Evolutionary conservation across 92 coral and sea anemone species (phyloP).

Genomic region (Umimayanthus kanabou): DNA sequence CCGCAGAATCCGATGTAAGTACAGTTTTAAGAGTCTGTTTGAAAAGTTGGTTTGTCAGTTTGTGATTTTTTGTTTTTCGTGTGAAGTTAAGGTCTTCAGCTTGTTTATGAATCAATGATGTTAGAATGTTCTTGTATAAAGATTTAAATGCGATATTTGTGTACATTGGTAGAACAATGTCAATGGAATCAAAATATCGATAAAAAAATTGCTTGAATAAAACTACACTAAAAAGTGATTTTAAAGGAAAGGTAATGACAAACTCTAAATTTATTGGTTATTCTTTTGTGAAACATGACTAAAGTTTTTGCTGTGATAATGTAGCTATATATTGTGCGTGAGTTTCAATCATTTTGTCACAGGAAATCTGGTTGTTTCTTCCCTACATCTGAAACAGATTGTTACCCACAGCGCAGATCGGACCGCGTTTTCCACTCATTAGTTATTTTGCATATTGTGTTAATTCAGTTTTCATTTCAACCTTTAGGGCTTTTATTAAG

Average conservation of each 20-base stretch:
- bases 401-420: background rate
- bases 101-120: background rate
- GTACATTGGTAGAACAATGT: no score
- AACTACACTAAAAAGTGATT: no score
- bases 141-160: background rate
- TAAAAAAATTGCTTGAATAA: no score
- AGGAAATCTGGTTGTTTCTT: background rate
- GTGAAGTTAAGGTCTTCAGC: no score
- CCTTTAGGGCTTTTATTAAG: background rate
- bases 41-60: background rate
- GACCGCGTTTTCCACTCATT: background rate
- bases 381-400: background rate
- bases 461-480: background rate
- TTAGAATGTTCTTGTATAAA: background rate
- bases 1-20: constrained; percentile 20
- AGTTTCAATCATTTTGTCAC: background rate
- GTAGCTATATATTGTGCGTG: no score
- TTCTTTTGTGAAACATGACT: no score
- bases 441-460: no score
- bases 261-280: no score
- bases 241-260: no score
- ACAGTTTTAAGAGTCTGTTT: background rate
- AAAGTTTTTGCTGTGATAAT: no score
- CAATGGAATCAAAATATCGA: no score
- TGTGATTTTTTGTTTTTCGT: background rate